Conservation (phyloP, 1,140 invertebrate genomes). For the Brachionus paranguensis region DNA sequence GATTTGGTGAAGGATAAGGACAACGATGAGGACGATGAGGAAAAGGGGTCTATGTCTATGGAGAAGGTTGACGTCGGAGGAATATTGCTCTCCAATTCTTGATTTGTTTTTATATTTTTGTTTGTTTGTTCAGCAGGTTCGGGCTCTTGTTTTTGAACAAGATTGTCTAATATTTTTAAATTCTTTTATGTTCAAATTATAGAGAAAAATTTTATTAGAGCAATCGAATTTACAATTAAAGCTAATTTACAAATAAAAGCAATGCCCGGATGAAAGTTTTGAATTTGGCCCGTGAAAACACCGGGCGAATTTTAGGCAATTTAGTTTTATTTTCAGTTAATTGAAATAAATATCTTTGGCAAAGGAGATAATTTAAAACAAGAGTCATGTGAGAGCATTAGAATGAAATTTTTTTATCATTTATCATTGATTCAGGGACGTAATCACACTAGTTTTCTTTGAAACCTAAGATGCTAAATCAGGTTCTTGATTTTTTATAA, state of each 20-base stretch:
- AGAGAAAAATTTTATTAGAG: background rate
- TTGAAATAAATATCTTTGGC: background rate
- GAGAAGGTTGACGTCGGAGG: slow-evolving; percentile 4
- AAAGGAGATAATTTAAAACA: background rate
- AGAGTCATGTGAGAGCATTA: background rate
- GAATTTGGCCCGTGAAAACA: background rate
- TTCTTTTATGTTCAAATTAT: background rate
- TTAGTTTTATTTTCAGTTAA: slow-evolving; percentile 38
- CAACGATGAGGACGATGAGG: background rate
- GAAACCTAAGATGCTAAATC: slow-evolving; percentile 1
- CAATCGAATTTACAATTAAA: slow-evolving; percentile 28
- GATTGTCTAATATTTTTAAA: background rate
- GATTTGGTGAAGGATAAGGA: background rate
- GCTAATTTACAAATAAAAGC: background rate
- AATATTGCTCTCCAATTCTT: background rate
- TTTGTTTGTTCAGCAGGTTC: background rate
- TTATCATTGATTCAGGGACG: background rate
- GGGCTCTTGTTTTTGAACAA: background rate
- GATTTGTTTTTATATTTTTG: slow-evolving; percentile 19
- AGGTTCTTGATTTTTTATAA: slow-evolving; percentile 16
- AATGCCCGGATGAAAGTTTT: background rate
- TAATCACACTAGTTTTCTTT: background rate
- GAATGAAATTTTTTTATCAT: background rate
- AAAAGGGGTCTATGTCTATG: slow-evolving; percentile 29
- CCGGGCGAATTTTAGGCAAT: background rate